Evolutionary conservation across 2,797 vertebrate species (phyloP).

Genomic region (Fistularia commersonii): DNA sequence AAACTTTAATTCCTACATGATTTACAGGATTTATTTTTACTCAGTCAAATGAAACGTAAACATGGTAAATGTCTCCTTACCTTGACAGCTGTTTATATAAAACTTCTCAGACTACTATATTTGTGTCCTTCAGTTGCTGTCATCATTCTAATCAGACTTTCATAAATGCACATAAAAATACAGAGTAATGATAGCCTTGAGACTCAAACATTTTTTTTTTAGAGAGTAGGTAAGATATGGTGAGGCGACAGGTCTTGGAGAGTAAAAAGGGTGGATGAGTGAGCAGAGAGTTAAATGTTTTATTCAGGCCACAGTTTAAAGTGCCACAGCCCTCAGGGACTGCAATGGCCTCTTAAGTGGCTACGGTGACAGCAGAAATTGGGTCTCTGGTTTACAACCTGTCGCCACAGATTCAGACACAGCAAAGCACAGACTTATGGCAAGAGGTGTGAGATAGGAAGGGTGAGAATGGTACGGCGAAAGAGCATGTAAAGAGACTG

Average conservation of each 20-base stretch:
- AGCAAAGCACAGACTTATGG: conserved; percentile 63
- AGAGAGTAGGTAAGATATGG: conserved; percentile 28
- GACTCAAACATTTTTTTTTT: conserved; percentile 5
- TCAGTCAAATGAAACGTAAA: no score
- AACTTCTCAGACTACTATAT: no score
- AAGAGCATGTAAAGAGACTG: conserved; percentile 43
- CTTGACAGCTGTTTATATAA: no score
- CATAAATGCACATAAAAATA: conserved; percentile 14
- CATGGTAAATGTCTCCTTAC: no score
- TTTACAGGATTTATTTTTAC: no score
- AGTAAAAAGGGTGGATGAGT: conserved; percentile 73
- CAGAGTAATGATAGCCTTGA: conserved; percentile 2
- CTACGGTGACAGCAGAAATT: conserved; percentile 99
- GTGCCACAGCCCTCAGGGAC: conserved; percentile 86
- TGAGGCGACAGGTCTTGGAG: conserved; percentile 25
- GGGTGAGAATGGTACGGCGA: conserved; percentile 31
- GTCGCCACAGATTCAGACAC: conserved; percentile 90
- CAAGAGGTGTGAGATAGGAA: conserved; percentile 30
- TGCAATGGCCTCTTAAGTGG: conserved; percentile 97
- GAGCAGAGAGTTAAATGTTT: conserved; percentile 94
- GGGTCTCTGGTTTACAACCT: conserved; percentile 97
- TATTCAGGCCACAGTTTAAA: conserved; percentile 98
- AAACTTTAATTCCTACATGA: no score
- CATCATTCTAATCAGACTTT: background rate
- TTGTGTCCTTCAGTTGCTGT: no score